These are phyloP conservation scores for Haliclona indistincta DNA, from an alignment of 37 sponge, comb jelly and placozoan genomes.

Conservation along the genomic window DNA sequence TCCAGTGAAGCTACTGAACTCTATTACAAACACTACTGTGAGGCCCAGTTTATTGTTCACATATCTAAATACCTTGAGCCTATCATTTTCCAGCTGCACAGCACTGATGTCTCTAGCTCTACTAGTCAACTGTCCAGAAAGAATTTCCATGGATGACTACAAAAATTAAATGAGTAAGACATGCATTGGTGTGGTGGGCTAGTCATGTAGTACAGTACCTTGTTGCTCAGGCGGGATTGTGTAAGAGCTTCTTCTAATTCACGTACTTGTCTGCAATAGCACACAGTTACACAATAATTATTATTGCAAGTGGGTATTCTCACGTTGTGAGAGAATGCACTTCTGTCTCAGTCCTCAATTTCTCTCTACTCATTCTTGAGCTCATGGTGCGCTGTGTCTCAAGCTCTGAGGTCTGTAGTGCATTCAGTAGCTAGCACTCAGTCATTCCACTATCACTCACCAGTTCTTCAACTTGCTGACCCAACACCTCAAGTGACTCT, in stretches of 20 bases:
- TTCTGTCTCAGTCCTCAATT: slow-evolving; percentile 27
- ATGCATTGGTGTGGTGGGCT: neutral
- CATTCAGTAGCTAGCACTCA: neutral
- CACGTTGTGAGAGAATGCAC: slow-evolving; percentile 9
- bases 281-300: neutral
- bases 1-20: slow-evolving; percentile 29
- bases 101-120: slow-evolving; percentile 51
- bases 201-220: neutral
- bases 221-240: neutral
- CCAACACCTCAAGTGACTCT: slow-evolving; percentile 16
- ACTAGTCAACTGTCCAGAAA: slow-evolving; percentile 40
- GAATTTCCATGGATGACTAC: slow-evolving; percentile 29
- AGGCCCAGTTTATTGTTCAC: neutral
- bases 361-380: slow-evolving; percentile 18
- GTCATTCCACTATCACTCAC: slow-evolving; percentile 26
- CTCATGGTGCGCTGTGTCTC: slow-evolving; percentile 21
- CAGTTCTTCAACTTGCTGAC: slow-evolving; percentile 22
- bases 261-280: slow-evolving; percentile 20
- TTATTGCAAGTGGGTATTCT: neutral
- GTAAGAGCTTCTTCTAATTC: slow-evolving; percentile 30
- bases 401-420: slow-evolving; percentile 44
- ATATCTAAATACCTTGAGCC: slow-evolving; percentile 30
- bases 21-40: neutral
- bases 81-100: slow-evolving; percentile 60
- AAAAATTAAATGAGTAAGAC: neutral